A percentile compares a stretch with the other conserved stretches of the same genome.
These are phyloP conservation scores for Saccopteryx bilineata DNA, from an alignment of 2,113 vertebrate genomes.

Conservation along the genomic window DNA sequence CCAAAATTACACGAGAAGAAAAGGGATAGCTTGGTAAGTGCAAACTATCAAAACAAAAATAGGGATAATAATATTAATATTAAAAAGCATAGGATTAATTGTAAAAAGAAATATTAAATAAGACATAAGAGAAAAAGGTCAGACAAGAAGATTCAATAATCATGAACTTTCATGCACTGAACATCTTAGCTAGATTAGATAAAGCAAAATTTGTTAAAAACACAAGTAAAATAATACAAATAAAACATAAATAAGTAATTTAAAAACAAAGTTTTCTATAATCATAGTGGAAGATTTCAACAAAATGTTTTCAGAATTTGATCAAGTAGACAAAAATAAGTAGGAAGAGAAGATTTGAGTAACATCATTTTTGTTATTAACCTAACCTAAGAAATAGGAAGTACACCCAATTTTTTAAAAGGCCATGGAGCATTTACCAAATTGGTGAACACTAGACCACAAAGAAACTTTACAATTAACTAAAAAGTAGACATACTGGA, in stretches of 20 bases:
- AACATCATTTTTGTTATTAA: background rate
- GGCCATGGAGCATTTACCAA: background rate
- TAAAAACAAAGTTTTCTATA: slow-evolving; percentile 36
- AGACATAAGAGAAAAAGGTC: background rate
- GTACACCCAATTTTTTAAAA: slow-evolving; percentile 7
- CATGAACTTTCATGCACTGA: background rate
- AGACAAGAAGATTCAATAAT: slow-evolving; percentile 5
- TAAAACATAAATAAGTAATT: background rate
- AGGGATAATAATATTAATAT: background rate
- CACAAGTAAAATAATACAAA: slow-evolving; percentile 40
- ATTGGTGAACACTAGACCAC: background rate
- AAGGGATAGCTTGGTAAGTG: background rate
- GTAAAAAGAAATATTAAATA: slow-evolving; percentile 19
- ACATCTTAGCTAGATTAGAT: slow-evolving; percentile 9
- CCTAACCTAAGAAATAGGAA: slow-evolving; percentile 4
- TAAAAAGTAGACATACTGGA: background rate
- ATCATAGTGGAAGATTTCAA: slow-evolving; percentile 28
- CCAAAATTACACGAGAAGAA: background rate
- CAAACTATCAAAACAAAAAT: slow-evolving; percentile 44
- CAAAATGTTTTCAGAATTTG: slow-evolving; percentile 53
- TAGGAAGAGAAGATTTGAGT: slow-evolving; percentile 41
- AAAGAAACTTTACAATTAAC: slow-evolving; percentile 26
- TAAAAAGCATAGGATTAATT: slow-evolving; percentile 44
- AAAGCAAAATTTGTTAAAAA: slow-evolving; percentile 38
- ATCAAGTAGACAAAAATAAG: slow-evolving; percentile 30